These are phyloP conservation scores for Musca domestica DNA, from an alignment of 1,140 invertebrate species.

Conservation along the genomic window DNA sequence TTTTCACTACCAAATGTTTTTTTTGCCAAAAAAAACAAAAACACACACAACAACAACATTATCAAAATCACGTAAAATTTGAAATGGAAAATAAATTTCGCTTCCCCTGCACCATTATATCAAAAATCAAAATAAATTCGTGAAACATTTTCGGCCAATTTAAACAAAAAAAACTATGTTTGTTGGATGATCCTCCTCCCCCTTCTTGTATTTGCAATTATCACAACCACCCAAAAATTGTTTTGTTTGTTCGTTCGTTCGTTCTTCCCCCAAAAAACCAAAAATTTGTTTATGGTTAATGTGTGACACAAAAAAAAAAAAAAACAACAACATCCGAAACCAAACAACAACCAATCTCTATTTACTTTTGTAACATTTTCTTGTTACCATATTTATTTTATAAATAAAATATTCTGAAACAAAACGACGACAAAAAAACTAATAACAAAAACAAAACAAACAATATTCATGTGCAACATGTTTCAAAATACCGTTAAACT, in stretches of 20 bases:
- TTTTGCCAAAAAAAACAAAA: slow-evolving; percentile 27
- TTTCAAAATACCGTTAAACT: background rate
- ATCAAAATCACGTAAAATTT: slow-evolving; percentile 25
- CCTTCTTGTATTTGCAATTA: too few species aligned
- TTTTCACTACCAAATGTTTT: background rate
- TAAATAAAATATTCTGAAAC: too few species aligned
- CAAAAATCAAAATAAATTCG: too few species aligned
- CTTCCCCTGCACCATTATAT: background rate
- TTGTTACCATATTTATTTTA: slow-evolving; percentile 9
- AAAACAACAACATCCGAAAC: background rate
- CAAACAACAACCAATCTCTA: slow-evolving; percentile 11
- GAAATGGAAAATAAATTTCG: background rate
- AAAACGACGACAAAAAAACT: too few species aligned
- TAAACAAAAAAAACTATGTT: too few species aligned
- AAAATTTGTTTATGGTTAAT: slow-evolving; percentile 16
- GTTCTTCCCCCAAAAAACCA: slow-evolving; percentile 1
- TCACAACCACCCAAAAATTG: too few species aligned
- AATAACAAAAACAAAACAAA: slow-evolving; percentile 10
- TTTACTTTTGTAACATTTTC: slow-evolving; percentile 17
- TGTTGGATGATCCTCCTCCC: too few species aligned
- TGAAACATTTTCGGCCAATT: too few species aligned
- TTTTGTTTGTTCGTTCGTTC: too few species aligned
- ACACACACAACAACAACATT: slow-evolving; percentile 7
- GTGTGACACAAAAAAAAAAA: slow-evolving; percentile 11
- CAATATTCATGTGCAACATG: slow-evolving; percentile 1